Evolutionary conservation across 2,113 vertebrate genomes (phyloP), one percentile per base, ranked within the genome.

Genomic region (Entosphenus tridentatus): DNA sequence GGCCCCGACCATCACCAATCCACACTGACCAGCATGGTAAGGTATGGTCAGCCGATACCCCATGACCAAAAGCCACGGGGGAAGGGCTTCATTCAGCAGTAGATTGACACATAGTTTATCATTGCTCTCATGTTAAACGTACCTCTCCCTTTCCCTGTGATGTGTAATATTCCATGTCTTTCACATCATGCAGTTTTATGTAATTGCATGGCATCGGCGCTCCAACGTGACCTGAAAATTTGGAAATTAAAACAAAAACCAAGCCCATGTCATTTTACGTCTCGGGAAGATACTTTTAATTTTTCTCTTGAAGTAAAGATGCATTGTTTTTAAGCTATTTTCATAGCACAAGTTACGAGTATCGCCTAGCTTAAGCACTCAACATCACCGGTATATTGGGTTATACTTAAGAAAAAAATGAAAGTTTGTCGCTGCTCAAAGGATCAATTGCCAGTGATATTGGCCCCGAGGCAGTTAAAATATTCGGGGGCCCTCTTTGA

Each of bases 81-180:
- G 55, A 74, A 65, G 71, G 13, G 68, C 70, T 73, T 18, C 18
- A 68, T 69, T 73, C n/a, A 68, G 73, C 14, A 10, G 12, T 39
- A 11, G 11, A 58, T 11, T 17, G 59, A 70, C 54, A 55, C 6
- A 1, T 13, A 13, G 12, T 21, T 21, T 8, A 6, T 21, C 2
- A 68, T n/a, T 13, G 16, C 18, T 21, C 18, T 68, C 39, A 39
- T 68, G 18, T 21, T 57, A n/a, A 8, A 9, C 75, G 74, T 78
- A 95, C 91, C 88, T 98, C 93, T 76, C 93, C 93, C 75, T 95
- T 89, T 77, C 87, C 88, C 79, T 90, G 89, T 56, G 79, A 76
- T 76, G 88, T 82, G 79, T 90, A 96, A 73, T 98, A 98, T 81
- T 95, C 95, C 79, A 96, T 86, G 71, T 98, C 93, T 68, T 88